Evolutionary conservation across 2,888 invertebrate species (phyloP), one percentile per base, ranked within the genome.

Genomic region (Plebejus melissa): DNA sequence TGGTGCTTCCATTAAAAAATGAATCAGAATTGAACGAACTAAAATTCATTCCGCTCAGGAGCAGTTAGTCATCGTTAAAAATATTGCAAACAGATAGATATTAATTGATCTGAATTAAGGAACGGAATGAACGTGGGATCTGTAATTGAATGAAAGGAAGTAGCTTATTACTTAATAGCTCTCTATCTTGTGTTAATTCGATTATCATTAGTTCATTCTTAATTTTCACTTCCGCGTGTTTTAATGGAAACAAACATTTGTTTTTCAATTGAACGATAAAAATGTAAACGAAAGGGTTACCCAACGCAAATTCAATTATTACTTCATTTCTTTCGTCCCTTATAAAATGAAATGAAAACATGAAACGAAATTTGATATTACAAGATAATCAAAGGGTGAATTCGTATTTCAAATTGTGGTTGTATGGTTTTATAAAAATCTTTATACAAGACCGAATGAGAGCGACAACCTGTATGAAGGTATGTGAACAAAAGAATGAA

Each of bases 31-130:
- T 78, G 76, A 81, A 28, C 54, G 22, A 50, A 54, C 54, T 54
- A 16, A 16, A 54, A 54, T 16, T 1, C 54, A 54, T 54, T 75
- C 9, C 16, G 4, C 50, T 69, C 69, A 75, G 65, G 32, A 69
- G 50, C 65, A 74, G 11, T 75, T 58, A 77, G 57, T 79, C 74
- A 77, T 77, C 77, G 72, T 76, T 76, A 65, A 76, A 78, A 75
- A 76, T 75, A 79, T 79, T 77, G 77, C 75, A 74, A 79, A 65
- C 74, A 69, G 75, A 79, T 76, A 77, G 74, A 74, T 76, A 76
- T 77, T 82, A 86, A 88, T 87, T 88, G 85, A 82, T 85, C 83
- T 83, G 80, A 86, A 89, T 87, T 85, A 84, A 84, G 82, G 83
- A 83, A 85, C 79, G 79, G 80, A 82, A 83, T 82, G 79, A 81